These are phyloP conservation scores for Psephotus haematonotus DNA, from an alignment of 2,113 vertebrate species.

Conservation along the genomic window DNA sequence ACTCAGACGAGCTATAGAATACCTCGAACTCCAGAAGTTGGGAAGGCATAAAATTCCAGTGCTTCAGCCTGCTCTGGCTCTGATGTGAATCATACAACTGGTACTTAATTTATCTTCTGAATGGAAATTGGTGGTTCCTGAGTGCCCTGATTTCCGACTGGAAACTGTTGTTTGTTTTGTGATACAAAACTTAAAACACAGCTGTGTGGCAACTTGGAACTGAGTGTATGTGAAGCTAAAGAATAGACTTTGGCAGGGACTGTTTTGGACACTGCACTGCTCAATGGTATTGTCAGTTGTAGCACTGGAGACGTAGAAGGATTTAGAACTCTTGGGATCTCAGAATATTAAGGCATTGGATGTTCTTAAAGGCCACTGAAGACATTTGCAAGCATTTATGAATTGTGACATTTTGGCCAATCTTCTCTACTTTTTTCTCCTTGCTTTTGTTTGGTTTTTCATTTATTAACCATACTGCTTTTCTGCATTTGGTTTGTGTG, in stretches of 20 bases:
- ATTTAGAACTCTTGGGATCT: not conserved
- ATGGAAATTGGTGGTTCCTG: not conserved
- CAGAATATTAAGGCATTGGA: not conserved
- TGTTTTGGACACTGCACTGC: not conserved
- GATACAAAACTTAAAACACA: not conserved
- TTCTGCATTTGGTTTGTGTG: not conserved
- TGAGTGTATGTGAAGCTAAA: not conserved
- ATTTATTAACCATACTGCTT: not conserved
- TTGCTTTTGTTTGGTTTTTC: not conserved
- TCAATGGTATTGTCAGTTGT: not conserved
- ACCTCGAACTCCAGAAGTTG: not conserved
- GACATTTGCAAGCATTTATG: not conserved
- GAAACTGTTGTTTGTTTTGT: not conserved
- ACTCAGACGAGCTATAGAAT: not conserved
- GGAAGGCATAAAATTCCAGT: not conserved
- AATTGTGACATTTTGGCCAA: not conserved
- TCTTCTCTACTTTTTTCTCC: not conserved
- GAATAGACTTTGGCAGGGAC: not conserved
- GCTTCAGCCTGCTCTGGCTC: not conserved
- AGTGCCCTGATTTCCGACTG: not conserved
- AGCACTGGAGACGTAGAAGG: not conserved
- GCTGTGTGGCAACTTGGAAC: not conserved
- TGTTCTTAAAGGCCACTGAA: not conserved
- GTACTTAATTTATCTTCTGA: not conserved
- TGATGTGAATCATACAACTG: not conserved